Conservation (phyloP, 2,797 vertebrate genomes). For the Thunnus albacares region DNA sequence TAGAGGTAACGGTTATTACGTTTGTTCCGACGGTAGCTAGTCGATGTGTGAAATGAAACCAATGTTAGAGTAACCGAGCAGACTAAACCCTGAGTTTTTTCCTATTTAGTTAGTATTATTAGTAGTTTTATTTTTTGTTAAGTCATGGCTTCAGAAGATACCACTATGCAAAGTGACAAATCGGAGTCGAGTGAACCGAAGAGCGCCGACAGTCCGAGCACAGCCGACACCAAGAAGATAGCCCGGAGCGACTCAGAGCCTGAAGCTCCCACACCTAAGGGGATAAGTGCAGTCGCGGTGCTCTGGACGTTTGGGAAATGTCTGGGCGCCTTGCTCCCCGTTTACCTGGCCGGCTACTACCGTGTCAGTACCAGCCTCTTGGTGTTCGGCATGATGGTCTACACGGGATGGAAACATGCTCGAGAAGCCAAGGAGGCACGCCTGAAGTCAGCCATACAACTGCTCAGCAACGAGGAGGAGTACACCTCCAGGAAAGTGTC, state of each 20-base stretch:
- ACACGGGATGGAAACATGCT: conserved; percentile 89
- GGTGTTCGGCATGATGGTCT: conserved; percentile 87
- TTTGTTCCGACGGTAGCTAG: neutral
- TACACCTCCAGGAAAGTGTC: conserved; percentile 59
- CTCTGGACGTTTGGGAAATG: conserved; percentile 89
- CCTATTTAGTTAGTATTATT: accelerated
- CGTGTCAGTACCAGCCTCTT: conserved; percentile 86
- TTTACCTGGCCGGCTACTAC: conserved; percentile 89
- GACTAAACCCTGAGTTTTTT: neutral
- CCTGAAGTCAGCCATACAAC: conserved; percentile 81
- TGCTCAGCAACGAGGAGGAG: conserved; percentile 79
- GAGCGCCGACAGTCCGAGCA: conserved; percentile 33
- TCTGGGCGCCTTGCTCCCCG: conserved; percentile 85
- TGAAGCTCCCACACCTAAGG: conserved; percentile 23
- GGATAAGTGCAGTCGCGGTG: conserved; percentile 82
- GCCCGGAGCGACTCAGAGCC: neutral
- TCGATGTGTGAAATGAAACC: conserved; percentile 11
- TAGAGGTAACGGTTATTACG: neutral
- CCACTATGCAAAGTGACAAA: conserved; percentile 75
- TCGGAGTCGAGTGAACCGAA: conserved; percentile 58
- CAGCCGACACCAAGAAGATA: conserved; percentile 45
- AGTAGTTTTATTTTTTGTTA: neutral
- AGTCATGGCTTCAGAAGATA: neutral
- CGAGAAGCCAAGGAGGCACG: conserved; percentile 86
- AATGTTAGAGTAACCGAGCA: neutral